Evolutionary conservation across 1,140 invertebrate species (phyloP).

Genomic region (Hetaerina americana): DNA sequence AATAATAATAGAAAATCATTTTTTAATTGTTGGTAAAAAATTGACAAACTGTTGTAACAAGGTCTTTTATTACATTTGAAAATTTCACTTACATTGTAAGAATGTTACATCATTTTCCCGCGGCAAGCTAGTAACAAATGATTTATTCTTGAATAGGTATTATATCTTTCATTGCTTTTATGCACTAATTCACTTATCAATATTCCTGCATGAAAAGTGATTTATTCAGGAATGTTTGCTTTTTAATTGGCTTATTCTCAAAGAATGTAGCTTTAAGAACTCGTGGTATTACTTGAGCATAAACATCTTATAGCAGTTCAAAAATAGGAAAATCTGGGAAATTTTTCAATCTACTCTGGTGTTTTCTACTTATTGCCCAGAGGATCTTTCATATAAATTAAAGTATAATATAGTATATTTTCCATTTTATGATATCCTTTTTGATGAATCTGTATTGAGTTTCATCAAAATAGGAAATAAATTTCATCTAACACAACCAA

Average conservation of each 20-base stretch:
- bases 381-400: neutral
- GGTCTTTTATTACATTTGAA: neutral
- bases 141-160: too few relatives aligned
- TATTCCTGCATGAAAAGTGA: too few relatives aligned
- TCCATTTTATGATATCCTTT: too few relatives aligned
- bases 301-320: neutral
- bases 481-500: too few relatives aligned
- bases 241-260: too few relatives aligned
- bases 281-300: neutral
- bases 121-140: neutral
- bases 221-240: too few relatives aligned
- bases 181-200: too few relatives aligned
- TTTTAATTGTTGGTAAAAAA: neutral
- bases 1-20: neutral
- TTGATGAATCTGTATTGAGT: too few relatives aligned
- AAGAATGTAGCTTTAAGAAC: neutral
- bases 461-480: too few relatives aligned
- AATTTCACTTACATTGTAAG: neutral
- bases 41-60: neutral
- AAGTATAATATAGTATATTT: too few relatives aligned
- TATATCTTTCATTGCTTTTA: too few relatives aligned
- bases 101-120: neutral
- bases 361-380: neutral
- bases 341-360: neutral
- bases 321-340: neutral